Percentiles rank a stretch among this genome's conserved stretches.
Evolutionary conservation across 2,797 vertebrate genomes (phyloP).

Genomic region (Gadopsis marmoratus): DNA sequence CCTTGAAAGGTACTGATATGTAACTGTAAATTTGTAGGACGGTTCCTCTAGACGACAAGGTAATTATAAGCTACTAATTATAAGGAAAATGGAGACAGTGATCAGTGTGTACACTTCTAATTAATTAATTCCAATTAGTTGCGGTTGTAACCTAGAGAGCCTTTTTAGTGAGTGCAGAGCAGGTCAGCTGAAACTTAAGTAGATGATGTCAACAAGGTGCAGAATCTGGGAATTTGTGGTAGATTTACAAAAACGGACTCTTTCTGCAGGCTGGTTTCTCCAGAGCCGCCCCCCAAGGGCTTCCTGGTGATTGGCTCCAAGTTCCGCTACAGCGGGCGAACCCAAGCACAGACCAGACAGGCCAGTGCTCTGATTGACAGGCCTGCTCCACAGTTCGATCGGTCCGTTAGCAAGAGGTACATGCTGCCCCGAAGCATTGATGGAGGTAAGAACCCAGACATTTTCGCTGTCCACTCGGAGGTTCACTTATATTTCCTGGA

Average conservation of each 20-base stretch:
- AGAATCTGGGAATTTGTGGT: neutral
- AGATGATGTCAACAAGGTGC: neutral
- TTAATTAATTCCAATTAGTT: neutral
- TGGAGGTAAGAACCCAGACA: constrained; percentile 87
- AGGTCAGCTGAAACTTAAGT: neutral
- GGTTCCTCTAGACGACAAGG: neutral
- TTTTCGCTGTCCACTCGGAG: neutral
- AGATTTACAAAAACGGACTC: constrained; percentile 26
- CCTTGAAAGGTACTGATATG: neutral
- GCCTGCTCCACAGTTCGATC: constrained; percentile 95
- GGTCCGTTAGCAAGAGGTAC: constrained; percentile 97
- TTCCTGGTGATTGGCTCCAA: constrained; percentile 99
- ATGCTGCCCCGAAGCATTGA: constrained; percentile 95
- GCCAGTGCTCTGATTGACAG: constrained; percentile 97
- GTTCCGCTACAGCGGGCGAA: constrained; percentile 97
- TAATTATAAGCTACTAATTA: constrained; percentile 4
- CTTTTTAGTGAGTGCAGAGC: neutral
- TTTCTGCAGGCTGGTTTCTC: constrained; percentile 92
- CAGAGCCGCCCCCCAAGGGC: constrained; percentile 97
- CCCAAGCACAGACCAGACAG: constrained; percentile 97
- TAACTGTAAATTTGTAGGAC: neutral
- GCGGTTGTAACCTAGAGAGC: neutral
- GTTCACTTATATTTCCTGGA: neutral
- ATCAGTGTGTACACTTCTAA: neutral
- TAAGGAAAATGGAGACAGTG: neutral